These are phyloP conservation scores for Rhipidura dahli DNA, from an alignment of 2,113 vertebrate genomes.

Conservation along the genomic window DNA sequence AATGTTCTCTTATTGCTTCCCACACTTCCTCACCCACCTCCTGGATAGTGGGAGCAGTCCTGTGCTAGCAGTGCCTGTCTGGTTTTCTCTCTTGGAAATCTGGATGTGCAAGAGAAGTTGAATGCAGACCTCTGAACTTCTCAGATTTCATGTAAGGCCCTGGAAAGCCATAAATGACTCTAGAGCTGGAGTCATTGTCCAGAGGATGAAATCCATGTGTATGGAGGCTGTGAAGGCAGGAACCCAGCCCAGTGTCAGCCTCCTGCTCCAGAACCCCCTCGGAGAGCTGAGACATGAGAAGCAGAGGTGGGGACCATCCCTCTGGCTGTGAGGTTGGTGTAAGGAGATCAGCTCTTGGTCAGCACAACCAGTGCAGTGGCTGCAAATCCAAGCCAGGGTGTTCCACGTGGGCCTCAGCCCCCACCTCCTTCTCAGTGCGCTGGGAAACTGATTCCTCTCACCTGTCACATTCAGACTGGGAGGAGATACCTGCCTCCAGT, in stretches of 20 bases:
- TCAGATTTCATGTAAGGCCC: neutral
- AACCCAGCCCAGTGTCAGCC: neutral
- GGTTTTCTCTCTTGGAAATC: neutral
- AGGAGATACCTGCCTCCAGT: neutral
- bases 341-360: neutral
- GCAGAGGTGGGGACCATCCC: neutral
- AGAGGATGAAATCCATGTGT: neutral
- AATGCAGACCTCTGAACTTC: neutral
- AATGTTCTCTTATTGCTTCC: neutral
- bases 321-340: rapidly evolving
- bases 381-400: neutral
- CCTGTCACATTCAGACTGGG: rapidly evolving
- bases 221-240: neutral
- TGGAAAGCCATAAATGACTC: neutral
- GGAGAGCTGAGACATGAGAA: neutral
- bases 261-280: neutral
- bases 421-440: neutral
- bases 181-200: rapidly evolving
- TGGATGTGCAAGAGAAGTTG: neutral
- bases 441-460: neutral
- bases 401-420: neutral
- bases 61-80: neutral
- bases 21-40: neutral
- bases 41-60: neutral
- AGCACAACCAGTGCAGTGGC: rapidly evolving